Percentiles rank a stretch among this genome's conserved stretches.
These are phyloP conservation scores for Vespertilio murinus DNA, from an alignment of 2,797 vertebrate genomes.

Conservation along the genomic window DNA sequence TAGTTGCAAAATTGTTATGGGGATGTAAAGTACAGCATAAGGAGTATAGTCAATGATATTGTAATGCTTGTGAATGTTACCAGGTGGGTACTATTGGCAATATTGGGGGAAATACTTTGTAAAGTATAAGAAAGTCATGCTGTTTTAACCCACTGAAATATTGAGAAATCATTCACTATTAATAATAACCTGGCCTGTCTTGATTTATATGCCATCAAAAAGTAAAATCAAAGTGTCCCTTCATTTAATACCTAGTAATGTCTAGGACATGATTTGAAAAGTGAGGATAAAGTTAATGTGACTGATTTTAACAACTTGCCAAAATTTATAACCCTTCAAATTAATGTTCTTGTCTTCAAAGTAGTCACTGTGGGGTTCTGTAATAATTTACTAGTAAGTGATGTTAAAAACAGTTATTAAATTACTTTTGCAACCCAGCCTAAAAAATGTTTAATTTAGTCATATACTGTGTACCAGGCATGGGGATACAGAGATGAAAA, in stretches of 20 bases:
- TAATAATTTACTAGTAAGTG: constrained; percentile 56
- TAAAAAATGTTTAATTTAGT: constrained; percentile 63
- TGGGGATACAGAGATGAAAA: constrained; percentile 59
- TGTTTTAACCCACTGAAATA: neutral
- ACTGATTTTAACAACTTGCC: constrained; percentile 68
- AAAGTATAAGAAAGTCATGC: neutral
- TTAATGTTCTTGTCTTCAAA: constrained; percentile 70
- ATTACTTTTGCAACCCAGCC: constrained; percentile 62
- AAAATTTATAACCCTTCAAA: constrained; percentile 62
- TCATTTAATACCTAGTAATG: constrained; percentile 57
- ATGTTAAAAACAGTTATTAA: constrained; percentile 62
- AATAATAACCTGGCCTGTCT: neutral
- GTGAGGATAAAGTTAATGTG: constrained; percentile 60
- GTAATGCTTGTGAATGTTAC: neutral
- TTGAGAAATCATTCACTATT: constrained; percentile 44
- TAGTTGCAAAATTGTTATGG: neutral
- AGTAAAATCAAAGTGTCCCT: constrained; percentile 29
- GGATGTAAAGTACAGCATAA: neutral
- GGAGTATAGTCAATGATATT: neutral
- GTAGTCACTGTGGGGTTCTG: constrained; percentile 65
- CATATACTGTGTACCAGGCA: constrained; percentile 61
- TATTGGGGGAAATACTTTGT: neutral
- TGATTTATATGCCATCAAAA: constrained; percentile 51
- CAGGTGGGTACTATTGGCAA: neutral
- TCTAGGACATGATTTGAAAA: constrained; percentile 55